Evolutionary conservation across 2,113 vertebrate species (phyloP).

Genomic region (Corythornis cristatus): DNA sequence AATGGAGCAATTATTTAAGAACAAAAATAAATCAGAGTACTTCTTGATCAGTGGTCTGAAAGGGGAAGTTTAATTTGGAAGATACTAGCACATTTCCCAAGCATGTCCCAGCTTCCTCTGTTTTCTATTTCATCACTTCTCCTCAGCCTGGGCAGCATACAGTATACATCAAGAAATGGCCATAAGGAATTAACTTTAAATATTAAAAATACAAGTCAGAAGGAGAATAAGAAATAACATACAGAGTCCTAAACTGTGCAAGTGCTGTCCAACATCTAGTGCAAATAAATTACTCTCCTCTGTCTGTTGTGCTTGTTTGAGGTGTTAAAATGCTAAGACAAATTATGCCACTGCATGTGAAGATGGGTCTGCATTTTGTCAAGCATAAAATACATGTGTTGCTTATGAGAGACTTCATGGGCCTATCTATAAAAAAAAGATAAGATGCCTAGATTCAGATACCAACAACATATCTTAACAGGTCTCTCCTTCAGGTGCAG

Average conservation of each 20-base stretch:
- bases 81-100: not conserved
- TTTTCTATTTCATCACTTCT: not conserved
- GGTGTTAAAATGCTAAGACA: not conserved
- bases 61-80: not conserved
- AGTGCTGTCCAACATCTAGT: not conserved
- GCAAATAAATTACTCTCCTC: not conserved
- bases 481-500: not conserved
- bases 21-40: not conserved
- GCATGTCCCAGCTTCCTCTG: not conserved
- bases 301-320: not conserved
- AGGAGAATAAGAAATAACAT: not conserved
- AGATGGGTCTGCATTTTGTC: not conserved
- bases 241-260: not conserved
- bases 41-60: not conserved
- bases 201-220: not conserved
- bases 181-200: not conserved
- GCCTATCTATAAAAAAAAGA: not conserved
- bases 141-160: not conserved
- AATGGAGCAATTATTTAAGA: not conserved
- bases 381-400: not conserved
- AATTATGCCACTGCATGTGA: not conserved
- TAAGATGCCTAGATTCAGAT: not conserved
- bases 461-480: not conserved
- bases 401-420: not conserved
- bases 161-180: not conserved